Conservation (phyloP, 2,113 vertebrate genomes). For the Anarhynchus alexandrinus region DNA sequence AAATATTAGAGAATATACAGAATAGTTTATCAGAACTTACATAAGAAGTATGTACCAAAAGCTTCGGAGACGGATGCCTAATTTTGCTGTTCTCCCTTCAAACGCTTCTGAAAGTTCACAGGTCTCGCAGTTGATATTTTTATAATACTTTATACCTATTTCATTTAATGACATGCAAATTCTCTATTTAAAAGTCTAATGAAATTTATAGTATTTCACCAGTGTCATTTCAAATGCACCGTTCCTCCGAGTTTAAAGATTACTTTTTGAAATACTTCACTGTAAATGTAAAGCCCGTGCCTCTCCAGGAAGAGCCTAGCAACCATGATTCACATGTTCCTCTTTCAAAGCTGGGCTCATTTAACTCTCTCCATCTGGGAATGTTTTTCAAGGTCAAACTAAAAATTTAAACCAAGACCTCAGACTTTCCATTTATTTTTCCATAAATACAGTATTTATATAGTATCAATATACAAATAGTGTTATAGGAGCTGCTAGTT, state of each 20-base stretch:
- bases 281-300: neutral
- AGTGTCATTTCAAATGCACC: neutral
- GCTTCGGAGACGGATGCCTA: neutral
- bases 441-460: neutral
- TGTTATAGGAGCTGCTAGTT: neutral
- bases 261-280: conserved; percentile 13
- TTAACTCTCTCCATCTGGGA: conserved; percentile 42
- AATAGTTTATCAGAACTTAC: neutral
- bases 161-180: neutral
- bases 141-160: neutral
- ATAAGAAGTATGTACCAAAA: neutral
- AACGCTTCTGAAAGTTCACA: neutral
- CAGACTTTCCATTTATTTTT: neutral
- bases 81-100: neutral
- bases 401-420: conserved; percentile 1
- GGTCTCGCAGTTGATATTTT: neutral
- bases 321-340: conserved; percentile 3
- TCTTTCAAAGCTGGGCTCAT: conserved; percentile 16
- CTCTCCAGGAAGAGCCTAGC: conserved; percentile 20
- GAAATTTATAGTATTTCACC: conserved; percentile 21
- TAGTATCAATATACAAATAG: neutral
- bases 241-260: neutral
- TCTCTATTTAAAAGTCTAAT: conserved; percentile 15
- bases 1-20: neutral
- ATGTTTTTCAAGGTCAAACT: conserved; percentile 42